Evolutionary conservation across 2,888 invertebrate genomes (phyloP).

Genomic region (Oithona nana): DNA sequence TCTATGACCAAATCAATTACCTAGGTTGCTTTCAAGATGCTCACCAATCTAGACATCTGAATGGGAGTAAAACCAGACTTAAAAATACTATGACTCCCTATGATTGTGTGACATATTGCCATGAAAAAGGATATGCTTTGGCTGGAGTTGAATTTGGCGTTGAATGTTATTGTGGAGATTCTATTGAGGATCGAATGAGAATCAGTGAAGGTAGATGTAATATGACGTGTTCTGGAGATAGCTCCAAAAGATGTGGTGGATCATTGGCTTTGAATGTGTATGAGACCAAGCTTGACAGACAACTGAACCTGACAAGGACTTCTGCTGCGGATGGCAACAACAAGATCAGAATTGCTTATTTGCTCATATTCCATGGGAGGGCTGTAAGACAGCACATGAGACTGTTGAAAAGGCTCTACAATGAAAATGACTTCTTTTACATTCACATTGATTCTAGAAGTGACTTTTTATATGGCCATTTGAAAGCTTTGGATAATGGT

Average conservation of each 20-base stretch:
- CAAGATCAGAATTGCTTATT: conserved; percentile 68
- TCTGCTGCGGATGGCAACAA: too few species aligned
- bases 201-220: conserved; percentile 60
- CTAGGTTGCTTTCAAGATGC: conserved; percentile 78
- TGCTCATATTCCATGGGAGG: conserved; percentile 84
- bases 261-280: conserved; percentile 78
- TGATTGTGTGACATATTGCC: conserved; percentile 65
- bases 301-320: not conserved
- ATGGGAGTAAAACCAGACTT: conserved; percentile 58
- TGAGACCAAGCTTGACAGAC: conserved; percentile 49
- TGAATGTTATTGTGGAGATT: conserved; percentile 88
- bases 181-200: conserved; percentile 39
- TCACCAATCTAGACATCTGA: conserved; percentile 53
- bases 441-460: conserved; percentile 92
- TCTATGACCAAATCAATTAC: too few species aligned
- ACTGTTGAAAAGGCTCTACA: conserved; percentile 69
- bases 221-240: conserved; percentile 54
- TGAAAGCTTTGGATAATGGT: conserved; percentile 40
- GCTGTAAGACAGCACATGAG: conserved; percentile 78
- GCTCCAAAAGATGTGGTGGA: conserved; percentile 53
- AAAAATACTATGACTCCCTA: conserved; percentile 57
- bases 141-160: conserved; percentile 79
- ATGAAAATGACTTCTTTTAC: conserved; percentile 75
- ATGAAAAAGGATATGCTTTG: conserved; percentile 77
- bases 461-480: conserved; percentile 71